These are phyloP conservation scores for Hydrophis major DNA, from an alignment of 2,797 vertebrate genomes.

Conservation along the genomic window DNA sequence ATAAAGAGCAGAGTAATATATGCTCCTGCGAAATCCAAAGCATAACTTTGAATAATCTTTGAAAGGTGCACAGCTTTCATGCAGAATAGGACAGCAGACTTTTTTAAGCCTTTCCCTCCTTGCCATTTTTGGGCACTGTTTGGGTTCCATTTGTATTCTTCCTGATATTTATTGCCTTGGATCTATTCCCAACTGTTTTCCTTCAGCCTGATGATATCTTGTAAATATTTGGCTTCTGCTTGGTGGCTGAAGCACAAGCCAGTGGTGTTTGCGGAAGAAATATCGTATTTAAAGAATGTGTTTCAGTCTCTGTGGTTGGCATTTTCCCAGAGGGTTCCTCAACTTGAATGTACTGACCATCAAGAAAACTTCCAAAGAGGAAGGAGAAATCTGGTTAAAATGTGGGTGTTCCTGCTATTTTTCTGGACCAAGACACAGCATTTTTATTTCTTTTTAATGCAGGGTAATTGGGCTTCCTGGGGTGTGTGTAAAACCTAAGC, in stretches of 20 bases:
- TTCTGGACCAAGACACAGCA: neutral
- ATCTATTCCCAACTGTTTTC: neutral
- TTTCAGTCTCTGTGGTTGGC: neutral
- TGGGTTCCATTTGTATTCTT: constrained; percentile 60
- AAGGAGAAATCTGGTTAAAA: neutral
- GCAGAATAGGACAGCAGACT: constrained; percentile 6
- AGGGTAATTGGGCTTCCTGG: neutral
- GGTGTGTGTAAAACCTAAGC: neutral
- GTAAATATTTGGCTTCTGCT: constrained; percentile 1
- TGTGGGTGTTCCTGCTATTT: neutral
- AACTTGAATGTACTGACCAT: neutral
- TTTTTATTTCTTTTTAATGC: neutral
- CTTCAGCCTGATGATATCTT: neutral
- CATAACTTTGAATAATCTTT: neutral
- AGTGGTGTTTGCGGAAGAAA: neutral
- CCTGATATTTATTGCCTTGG: constrained; percentile 1
- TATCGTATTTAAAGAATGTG: fast-evolving
- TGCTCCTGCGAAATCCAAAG: neutral
- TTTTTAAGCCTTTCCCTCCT: constrained; percentile 47
- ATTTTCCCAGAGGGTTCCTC: neutral
- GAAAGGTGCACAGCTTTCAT: neutral
- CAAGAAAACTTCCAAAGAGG: neutral
- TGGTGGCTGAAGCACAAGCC: neutral
- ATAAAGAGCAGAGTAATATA: neutral
- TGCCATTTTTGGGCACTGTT: constrained; percentile 61